Conservation (phyloP, 64 coral and sea anemone species). For the Montipora foliosa region DNA sequence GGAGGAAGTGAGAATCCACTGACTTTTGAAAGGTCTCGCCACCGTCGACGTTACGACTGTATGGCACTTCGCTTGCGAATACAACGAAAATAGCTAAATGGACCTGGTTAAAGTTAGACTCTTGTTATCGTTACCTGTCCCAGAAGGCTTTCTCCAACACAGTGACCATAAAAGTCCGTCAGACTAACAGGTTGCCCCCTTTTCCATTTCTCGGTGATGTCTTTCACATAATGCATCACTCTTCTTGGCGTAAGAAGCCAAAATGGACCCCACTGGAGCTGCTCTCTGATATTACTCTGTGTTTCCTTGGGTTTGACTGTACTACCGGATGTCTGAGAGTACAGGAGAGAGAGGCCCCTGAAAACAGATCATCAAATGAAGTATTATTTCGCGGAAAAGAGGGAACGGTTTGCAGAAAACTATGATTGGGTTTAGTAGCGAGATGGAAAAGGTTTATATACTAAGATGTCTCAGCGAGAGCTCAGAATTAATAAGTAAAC, state of each 20-base stretch:
- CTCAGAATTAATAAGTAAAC: neutral
- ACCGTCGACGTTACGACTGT: no score
- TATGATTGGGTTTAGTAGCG: no score
- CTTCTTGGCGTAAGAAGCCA: constrained; percentile 52
- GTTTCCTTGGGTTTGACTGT: constrained; percentile 17
- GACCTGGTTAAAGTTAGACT: no score
- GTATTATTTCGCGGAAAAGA: neutral
- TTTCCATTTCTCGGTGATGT: constrained; percentile 43
- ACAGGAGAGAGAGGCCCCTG: constrained; percentile 67
- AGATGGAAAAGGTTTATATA: no score
- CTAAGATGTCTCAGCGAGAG: neutral
- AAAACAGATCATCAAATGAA: neutral
- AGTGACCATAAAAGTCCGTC: constrained; percentile 73
- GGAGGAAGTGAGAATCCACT: no score
- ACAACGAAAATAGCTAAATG: no score
- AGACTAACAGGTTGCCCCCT: constrained; percentile 59
- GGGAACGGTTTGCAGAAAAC: no score
- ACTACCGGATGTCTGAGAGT: constrained; percentile 54
- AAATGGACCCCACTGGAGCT: constrained; percentile 36
- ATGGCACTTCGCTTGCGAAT: no score
- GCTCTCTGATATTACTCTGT: constrained; percentile 34
- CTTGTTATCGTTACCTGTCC: constrained; percentile 25
- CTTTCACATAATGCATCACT: constrained; percentile 43
- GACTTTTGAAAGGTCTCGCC: no score
- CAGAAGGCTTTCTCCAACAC: constrained; percentile 60